Evolutionary conservation across 2,113 vertebrate genomes (phyloP).

Genomic region (Myiopsitta monachus): DNA sequence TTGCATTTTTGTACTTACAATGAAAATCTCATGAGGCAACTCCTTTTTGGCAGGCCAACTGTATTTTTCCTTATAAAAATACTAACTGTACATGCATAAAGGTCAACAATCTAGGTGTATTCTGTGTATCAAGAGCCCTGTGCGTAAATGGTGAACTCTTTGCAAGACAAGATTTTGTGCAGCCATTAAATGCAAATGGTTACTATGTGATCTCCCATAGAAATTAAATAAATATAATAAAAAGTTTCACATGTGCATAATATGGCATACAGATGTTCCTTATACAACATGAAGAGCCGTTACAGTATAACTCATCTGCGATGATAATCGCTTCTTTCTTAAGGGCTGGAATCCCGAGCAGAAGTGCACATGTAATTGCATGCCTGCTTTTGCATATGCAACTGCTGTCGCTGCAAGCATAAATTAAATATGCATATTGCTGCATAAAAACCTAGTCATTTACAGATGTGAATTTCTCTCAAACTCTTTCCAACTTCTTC

Average conservation of each 20-base stretch:
- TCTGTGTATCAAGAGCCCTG: not conserved
- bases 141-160: not conserved
- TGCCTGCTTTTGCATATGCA: constrained; percentile 21
- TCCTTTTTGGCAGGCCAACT: not conserved
- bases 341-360: constrained; percentile 33
- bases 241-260: constrained; percentile 46
- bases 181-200: not conserved
- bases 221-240: constrained; percentile 45
- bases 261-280: constrained; percentile 50
- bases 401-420: constrained; percentile 50
- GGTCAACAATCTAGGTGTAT: not conserved
- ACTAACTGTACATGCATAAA: not conserved
- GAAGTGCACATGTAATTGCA: constrained; percentile 43
- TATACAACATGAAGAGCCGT: constrained; percentile 31
- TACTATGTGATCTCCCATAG: not conserved
- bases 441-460: constrained; percentile 39
- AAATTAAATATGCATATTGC: constrained; percentile 54
- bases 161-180: not conserved
- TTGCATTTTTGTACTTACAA: not conserved
- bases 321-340: constrained; percentile 53
- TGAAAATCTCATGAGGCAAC: not conserved
- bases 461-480: not conserved
- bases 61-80: not conserved
- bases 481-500: constrained; percentile 1
- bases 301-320: constrained; percentile 24